phyloP scores from a whole-genome alignment of 2,113 vertebrate genomes.

The Nanorana parkeri region DNA sequence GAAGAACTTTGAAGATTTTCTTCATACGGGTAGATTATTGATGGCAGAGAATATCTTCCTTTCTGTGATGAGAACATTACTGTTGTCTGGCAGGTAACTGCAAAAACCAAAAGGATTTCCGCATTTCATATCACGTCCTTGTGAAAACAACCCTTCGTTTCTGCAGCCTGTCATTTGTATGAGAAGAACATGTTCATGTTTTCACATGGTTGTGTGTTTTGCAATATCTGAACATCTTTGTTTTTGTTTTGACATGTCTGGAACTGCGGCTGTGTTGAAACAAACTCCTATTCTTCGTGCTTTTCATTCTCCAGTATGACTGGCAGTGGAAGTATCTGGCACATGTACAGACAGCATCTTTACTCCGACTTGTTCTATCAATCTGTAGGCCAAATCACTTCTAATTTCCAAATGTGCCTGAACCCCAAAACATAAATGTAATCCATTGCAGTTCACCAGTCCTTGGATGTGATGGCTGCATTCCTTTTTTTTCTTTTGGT shows the following conservation, averaged over 20 bases:
- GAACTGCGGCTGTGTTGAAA: not conserved
- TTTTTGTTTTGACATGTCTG: not conserved
- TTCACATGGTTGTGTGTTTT: not conserved
- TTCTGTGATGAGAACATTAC: not conserved
- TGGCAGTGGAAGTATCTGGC: too few relatives aligned
- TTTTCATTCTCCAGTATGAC: too few relatives aligned
- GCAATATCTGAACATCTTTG: not conserved
- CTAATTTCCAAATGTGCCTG: too few relatives aligned
- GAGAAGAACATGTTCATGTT: not conserved
- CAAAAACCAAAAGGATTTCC: slow-evolving; percentile 38
- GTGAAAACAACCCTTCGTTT: slow-evolving; percentile 43
- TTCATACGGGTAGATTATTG: too few relatives aligned
- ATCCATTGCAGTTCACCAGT: too few relatives aligned
- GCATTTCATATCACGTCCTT: slow-evolving; percentile 20
- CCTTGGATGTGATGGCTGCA: too few relatives aligned
- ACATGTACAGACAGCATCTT: too few relatives aligned
- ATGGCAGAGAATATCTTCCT: not conserved
- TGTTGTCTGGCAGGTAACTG: slow-evolving; percentile 31
- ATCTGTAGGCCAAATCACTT: too few relatives aligned
- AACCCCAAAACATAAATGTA: too few relatives aligned
- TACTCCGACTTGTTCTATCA: too few relatives aligned
- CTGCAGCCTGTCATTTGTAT: not conserved
- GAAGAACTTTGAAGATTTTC: too few relatives aligned
- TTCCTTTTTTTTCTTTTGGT: too few relatives aligned
- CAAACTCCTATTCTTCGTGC: not conserved